Conservation (phyloP, 2,888 invertebrate species). For the Callosobruchus maculatus region DNA sequence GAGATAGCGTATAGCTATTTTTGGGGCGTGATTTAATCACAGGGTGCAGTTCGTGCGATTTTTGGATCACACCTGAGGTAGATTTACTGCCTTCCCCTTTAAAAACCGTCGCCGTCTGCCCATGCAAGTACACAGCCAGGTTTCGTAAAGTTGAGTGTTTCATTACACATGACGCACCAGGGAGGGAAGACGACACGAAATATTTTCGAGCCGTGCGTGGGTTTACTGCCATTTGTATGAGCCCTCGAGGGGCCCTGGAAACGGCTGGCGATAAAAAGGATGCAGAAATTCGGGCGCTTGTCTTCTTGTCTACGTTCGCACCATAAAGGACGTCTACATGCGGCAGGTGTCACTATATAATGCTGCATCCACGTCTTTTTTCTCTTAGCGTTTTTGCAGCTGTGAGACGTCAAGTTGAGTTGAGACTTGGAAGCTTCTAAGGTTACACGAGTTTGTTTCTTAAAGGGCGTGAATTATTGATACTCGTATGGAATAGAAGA, state of each 20-base stretch:
- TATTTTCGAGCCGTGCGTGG: neutral
- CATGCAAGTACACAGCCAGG: conserved; percentile 11
- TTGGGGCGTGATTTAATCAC: too few species aligned
- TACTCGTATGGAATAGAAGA: too few species aligned
- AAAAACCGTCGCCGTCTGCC: neutral
- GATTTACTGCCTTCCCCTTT: neutral
- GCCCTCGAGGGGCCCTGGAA: neutral
- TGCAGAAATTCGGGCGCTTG: neutral
- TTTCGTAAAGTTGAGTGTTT: conserved; percentile 27
- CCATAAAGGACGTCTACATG: neutral
- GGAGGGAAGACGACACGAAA: neutral
- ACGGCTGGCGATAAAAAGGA: neutral
- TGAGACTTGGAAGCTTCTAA: too few species aligned
- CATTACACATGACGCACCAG: conserved; percentile 6
- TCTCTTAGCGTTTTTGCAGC: too few species aligned
- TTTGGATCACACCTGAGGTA: too few species aligned
- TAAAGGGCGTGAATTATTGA: too few species aligned
- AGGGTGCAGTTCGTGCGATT: too few species aligned
- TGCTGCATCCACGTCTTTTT: neutral
- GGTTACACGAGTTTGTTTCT: too few species aligned
- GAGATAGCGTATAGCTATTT: too few species aligned
- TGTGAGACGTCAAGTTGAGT: too few species aligned
- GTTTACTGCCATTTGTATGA: neutral
- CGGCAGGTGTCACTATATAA: neutral
- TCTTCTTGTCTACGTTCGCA: neutral